These are phyloP conservation scores for Neuroterus valhalla DNA, from an alignment of 1,140 invertebrate genomes.

Conservation along the genomic window DNA sequence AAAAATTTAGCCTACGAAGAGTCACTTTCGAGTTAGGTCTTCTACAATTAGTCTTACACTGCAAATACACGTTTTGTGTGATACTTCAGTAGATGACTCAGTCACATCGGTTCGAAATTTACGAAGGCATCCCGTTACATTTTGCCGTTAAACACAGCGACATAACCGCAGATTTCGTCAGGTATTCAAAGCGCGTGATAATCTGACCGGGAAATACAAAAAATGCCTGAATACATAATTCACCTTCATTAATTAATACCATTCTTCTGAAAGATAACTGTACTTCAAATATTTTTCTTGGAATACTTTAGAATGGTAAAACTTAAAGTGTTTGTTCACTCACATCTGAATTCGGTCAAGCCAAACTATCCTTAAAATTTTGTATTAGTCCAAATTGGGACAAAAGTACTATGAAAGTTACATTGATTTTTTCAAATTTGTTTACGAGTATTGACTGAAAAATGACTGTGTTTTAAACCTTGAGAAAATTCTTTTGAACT, in stretches of 20 bases:
- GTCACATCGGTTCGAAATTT: not conserved
- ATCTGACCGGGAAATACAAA: conserved; percentile 7
- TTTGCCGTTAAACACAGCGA: conserved; percentile 39
- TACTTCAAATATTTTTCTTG: not conserved
- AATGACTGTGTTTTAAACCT: too few species aligned
- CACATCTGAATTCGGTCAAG: too few species aligned
- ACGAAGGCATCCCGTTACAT: conserved; percentile 26
- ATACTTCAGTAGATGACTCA: not conserved
- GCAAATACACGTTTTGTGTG: conserved; percentile 1
- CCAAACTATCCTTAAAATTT: too few species aligned
- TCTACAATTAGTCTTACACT: not conserved
- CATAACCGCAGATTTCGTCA: conserved; percentile 36
- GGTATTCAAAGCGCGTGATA: conserved; percentile 37
- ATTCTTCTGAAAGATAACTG: not conserved
- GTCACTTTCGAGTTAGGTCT: not conserved
- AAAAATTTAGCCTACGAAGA: not conserved
- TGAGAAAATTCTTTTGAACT: too few species aligned
- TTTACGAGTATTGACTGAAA: too few species aligned
- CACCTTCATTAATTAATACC: not conserved
- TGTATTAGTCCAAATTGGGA: too few species aligned
- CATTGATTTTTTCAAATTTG: too few species aligned
- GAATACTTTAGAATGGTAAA: not conserved
- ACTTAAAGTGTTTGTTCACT: too few species aligned
- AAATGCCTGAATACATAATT: not conserved
- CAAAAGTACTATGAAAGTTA: too few species aligned